These are phyloP conservation scores for Rhagonycha lutea DNA, from an alignment of 2,888 invertebrate species.

Conservation along the genomic window DNA sequence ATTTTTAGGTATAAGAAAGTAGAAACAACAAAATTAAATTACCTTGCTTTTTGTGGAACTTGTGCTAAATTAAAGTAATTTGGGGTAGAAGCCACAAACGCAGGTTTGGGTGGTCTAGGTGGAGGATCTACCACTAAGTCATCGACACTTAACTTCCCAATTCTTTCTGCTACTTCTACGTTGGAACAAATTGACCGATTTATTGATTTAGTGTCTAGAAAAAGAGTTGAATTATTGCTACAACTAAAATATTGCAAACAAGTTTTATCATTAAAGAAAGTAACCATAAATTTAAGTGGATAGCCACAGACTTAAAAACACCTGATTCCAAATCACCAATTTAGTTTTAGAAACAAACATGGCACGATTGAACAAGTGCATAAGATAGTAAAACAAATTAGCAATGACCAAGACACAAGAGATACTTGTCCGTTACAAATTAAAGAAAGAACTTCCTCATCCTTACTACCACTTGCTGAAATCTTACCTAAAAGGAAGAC, in stretches of 20 bases:
- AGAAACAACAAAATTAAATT: not conserved
- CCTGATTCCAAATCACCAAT: too few species aligned
- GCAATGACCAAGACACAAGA: too few species aligned
- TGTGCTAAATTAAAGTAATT: constrained; percentile 56
- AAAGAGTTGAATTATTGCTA: not conserved
- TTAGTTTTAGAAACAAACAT: too few species aligned
- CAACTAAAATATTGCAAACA: not conserved
- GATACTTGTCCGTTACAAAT: too few species aligned
- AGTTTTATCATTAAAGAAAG: too few species aligned
- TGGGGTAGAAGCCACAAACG: constrained; percentile 58
- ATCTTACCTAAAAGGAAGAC: too few species aligned
- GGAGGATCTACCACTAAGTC: constrained; percentile 56
- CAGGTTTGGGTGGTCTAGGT: constrained; percentile 78
- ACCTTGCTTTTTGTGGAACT: not conserved
- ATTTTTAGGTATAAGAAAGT: not conserved
- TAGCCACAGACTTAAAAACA: too few species aligned
- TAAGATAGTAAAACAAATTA: too few species aligned
- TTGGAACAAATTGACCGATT: constrained; percentile 62
- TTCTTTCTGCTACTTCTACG: constrained; percentile 45
- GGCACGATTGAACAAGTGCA: too few species aligned
- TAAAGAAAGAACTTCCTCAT: too few species aligned
- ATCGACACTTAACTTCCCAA: constrained; percentile 34
- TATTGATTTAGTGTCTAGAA: constrained; percentile 43
- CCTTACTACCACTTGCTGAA: too few species aligned
- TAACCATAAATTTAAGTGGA: too few species aligned